phyloP scores from a whole-genome alignment of 1,140 invertebrate species.

The Nixonia krombeini region DNA sequence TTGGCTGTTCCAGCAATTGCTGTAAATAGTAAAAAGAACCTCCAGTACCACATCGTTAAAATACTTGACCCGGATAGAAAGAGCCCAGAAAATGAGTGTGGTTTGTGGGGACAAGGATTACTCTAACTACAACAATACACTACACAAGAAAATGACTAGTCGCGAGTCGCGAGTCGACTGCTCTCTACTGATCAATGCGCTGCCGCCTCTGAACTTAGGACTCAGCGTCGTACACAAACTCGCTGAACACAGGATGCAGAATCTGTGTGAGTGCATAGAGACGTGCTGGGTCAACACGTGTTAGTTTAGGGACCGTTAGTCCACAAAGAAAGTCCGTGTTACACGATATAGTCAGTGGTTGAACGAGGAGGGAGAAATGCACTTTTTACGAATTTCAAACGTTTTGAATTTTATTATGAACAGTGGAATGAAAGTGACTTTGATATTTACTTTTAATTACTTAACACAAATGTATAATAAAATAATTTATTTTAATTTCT shows the following conservation, averaged over 20 bases:
- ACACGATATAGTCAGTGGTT: constrained; percentile 32
- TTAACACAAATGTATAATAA: not conserved
- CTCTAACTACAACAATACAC: constrained; percentile 1
- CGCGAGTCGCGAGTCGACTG: constrained; percentile 61
- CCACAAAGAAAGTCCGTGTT: constrained; percentile 48
- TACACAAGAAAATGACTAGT: constrained; percentile 39
- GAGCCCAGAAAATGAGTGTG: not conserved
- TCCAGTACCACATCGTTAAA: constrained; percentile 34
- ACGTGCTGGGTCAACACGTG: constrained; percentile 17
- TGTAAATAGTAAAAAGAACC: constrained; percentile 53
- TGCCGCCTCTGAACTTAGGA: constrained; percentile 9
- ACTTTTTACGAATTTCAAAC: not conserved
- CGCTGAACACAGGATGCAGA: constrained; percentile 13
- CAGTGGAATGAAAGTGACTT: too few species aligned
- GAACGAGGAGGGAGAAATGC: not conserved
- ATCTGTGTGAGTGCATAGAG: not conserved
- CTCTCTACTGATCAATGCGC: constrained; percentile 54
- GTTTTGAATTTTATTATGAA: too few species aligned
- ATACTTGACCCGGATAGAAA: constrained; percentile 7
- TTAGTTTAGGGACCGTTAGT: constrained; percentile 57
- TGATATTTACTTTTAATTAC: not conserved
- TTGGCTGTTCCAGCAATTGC: constrained; percentile 54
- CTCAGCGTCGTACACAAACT: constrained; percentile 23
- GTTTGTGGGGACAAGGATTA: not conserved
- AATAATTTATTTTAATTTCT: not conserved